A percentile compares a stretch with the other conserved stretches of the same genome.
phyloP scores from a whole-genome alignment of 2,113 vertebrate species.

The Syngnathus typhle region DNA sequence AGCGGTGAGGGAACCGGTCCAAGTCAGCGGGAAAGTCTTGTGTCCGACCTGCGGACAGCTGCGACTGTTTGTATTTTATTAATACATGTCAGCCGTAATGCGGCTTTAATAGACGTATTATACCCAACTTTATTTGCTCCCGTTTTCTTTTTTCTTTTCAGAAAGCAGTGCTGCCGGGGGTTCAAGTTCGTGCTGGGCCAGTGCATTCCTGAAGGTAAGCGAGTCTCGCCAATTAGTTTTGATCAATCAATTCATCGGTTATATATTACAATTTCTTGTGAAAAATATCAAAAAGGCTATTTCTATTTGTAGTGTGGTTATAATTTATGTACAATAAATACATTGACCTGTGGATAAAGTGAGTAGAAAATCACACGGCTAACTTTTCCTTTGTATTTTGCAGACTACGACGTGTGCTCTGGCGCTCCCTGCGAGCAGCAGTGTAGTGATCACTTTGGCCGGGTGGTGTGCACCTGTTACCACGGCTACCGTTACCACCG shows the following conservation, averaged over 20 bases:
- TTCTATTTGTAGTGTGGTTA: too few relatives aligned
- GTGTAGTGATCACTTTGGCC: constrained; percentile 94
- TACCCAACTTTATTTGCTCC: not conserved
- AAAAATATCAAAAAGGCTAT: too few relatives aligned
- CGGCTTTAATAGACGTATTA: not conserved
- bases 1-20: not conserved
- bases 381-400: not conserved
- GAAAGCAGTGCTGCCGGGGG: constrained; percentile 94
- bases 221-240: constrained; percentile 13
- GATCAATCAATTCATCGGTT: not conserved
- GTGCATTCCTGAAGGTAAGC: constrained; percentile 97
- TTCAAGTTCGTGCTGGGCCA: constrained; percentile 97
- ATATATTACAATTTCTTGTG: not conserved
- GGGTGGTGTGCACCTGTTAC: constrained; percentile 93
- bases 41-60: constrained; percentile 12
- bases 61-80: constrained; percentile 1
- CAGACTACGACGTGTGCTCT: constrained; percentile 91
- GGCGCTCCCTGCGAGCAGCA: constrained; percentile 95
- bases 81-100: not conserved
- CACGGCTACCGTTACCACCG: constrained; percentile 89
- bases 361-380: not conserved
- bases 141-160: constrained; percentile 69
- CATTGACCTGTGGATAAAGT: too few relatives aligned
- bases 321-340: too few relatives aligned
- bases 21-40: not conserved